phyloP scores from a whole-genome alignment of 2,888 invertebrate species.

The Bibio marci region DNA sequence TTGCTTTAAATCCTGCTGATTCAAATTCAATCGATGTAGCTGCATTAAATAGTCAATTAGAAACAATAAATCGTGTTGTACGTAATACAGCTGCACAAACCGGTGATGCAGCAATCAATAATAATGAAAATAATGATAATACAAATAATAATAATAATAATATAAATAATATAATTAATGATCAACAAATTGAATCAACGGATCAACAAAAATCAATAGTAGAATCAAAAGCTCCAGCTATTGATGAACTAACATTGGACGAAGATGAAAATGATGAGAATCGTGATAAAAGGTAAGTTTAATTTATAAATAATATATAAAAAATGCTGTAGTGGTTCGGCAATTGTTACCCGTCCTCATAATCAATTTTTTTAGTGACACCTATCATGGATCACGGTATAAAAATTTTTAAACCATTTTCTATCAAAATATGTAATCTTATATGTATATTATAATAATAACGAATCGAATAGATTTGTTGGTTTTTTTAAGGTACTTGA shows the following conservation, averaged over 20 bases:
- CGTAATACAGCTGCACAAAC: constrained; percentile 24
- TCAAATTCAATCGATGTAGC: constrained; percentile 23
- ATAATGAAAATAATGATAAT: constrained; percentile 9
- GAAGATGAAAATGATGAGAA: constrained; percentile 61
- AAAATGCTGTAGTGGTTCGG: too few relatives aligned
- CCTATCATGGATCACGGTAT: too few relatives aligned
- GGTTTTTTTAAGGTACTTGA: too few relatives aligned
- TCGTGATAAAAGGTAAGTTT: constrained; percentile 51
- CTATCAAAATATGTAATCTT: too few relatives aligned
- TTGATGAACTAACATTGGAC: constrained; percentile 52
- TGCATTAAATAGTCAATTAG: constrained; percentile 27
- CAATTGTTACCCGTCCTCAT: too few relatives aligned
- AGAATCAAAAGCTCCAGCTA: constrained; percentile 42
- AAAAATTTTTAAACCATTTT: too few relatives aligned
- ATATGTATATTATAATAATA: too few relatives aligned
- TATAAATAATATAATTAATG: constrained; percentile 10
- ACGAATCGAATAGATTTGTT: too few relatives aligned
- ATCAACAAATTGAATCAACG: constrained; percentile 13
- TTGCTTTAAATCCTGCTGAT: neutral
- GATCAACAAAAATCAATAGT: constrained; percentile 28
- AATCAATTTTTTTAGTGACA: too few relatives aligned
- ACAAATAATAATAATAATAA: constrained; percentile 16
- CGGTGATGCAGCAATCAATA: constrained; percentile 16
- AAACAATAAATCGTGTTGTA: constrained; percentile 29
- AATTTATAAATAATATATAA: too few relatives aligned